Conservation (phyloP, 2,797 vertebrate species). For the Phoxinus dragarum region DNA sequence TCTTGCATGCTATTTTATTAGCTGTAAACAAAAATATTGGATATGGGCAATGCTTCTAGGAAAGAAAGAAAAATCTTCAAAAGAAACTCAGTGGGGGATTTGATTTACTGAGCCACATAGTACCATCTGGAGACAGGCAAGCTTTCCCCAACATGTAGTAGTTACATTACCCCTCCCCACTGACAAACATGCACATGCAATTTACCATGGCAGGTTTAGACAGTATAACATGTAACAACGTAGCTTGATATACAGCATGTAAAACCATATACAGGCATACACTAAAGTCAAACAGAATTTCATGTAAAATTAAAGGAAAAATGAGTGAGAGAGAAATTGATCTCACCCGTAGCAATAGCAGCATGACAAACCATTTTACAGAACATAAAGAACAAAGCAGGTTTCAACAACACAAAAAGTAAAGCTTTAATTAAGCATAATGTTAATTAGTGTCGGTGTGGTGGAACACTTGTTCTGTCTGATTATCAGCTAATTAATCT, state of each 20-base stretch:
- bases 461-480: conserved; percentile 73
- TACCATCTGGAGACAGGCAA: conserved; percentile 13
- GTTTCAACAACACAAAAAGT: conserved; percentile 45
- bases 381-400: conserved; percentile 46
- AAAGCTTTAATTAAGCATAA: conserved; percentile 61
- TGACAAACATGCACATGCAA: background rate
- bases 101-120: conserved; percentile 32
- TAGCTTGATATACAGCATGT: background rate
- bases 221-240: background rate
- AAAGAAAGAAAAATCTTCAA: background rate
- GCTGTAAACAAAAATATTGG: conserved; percentile 35
- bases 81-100: conserved; percentile 7
- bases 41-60: background rate
- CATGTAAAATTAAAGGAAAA: background rate
- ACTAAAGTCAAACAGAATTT: background rate
- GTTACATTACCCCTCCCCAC: background rate
- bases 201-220: conserved; percentile 4
- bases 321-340: background rate
- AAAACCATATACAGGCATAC: background rate
- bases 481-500: conserved; percentile 81
- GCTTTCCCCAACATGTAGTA: conserved; percentile 12
- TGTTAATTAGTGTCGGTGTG: conserved; percentile 71
- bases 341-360: conserved; percentile 18
- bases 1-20: conserved; percentile 32
- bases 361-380: conserved; percentile 49